These are phyloP conservation scores for Hippocampus kuda DNA, from an alignment of 2,797 vertebrate species.

Conservation along the genomic window DNA sequence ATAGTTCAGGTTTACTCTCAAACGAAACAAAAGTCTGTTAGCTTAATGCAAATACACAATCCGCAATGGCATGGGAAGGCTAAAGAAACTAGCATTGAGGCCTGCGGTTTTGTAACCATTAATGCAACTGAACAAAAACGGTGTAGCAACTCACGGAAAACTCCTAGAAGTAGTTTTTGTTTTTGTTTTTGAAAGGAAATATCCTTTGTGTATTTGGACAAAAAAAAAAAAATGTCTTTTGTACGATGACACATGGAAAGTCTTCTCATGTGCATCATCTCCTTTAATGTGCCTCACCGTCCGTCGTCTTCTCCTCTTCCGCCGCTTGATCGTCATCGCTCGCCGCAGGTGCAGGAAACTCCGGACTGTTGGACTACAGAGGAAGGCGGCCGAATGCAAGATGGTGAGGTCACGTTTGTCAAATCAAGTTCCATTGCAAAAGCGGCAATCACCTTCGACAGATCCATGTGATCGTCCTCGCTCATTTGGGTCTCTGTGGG, in stretches of 20 bases:
- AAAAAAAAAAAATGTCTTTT: no score
- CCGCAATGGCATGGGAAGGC: no score
- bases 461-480: conserved; percentile 37
- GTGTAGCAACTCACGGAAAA: no score
- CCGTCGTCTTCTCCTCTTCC: conserved; percentile 17
- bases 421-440: neutral
- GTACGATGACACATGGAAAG: no score
- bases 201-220: no score
- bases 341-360: conserved; percentile 9
- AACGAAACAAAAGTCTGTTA: neutral
- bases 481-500: conserved; percentile 60
- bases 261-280: no score
- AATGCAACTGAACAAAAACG: neutral
- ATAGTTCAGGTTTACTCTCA: neutral
- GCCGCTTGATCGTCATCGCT: neutral
- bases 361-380: neutral
- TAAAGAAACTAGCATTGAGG: no score
- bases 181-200: no score
- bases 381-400: neutral
- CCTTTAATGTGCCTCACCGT: conserved; percentile 12
- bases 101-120: neutral
- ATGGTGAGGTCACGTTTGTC: neutral
- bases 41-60: neutral
- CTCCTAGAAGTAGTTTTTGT: no score
- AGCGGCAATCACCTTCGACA: conserved; percentile 13